phyloP scores from a whole-genome alignment of 1,140 invertebrate species.

The Macrobrachium rosenbergii region DNA sequence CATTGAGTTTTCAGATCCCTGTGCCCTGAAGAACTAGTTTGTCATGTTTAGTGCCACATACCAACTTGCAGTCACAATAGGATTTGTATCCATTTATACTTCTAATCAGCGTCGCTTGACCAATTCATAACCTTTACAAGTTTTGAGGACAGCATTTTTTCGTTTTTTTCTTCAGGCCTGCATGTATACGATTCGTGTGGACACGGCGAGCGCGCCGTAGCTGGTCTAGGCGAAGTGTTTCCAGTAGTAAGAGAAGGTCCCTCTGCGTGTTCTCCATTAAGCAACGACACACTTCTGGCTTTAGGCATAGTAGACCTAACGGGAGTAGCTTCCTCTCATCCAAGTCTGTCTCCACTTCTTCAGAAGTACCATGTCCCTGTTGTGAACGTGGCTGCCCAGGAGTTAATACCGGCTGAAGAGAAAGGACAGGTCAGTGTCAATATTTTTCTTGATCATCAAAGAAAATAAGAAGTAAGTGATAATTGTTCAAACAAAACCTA shows the following conservation, averaged over 20 bases:
- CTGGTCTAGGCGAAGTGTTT: slow-evolving; percentile 50
- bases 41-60: too few species aligned
- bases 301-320: slow-evolving; percentile 51
- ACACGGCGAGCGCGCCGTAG: slow-evolving; percentile 15
- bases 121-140: not conserved
- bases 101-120: too few species aligned
- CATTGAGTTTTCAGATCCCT: too few species aligned
- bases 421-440: slow-evolving; percentile 66
- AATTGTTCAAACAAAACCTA: too few species aligned
- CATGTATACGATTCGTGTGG: slow-evolving; percentile 53
- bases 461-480: too few species aligned
- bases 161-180: slow-evolving; percentile 29
- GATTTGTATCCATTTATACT: too few species aligned
- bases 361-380: slow-evolving; percentile 66
- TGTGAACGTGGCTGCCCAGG: slow-evolving; percentile 60
- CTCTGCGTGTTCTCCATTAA: slow-evolving; percentile 24
- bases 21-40: too few species aligned
- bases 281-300: slow-evolving; percentile 41
- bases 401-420: slow-evolving; percentile 66
- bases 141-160: not conserved
- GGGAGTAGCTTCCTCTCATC: slow-evolving; percentile 32
- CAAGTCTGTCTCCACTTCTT: slow-evolving; percentile 44
- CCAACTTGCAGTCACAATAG: too few species aligned
- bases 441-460: not conserved
- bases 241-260: slow-evolving; percentile 44